Conservation (phyloP, 1,140 invertebrate species). For the Hycleus cichorii region DNA sequence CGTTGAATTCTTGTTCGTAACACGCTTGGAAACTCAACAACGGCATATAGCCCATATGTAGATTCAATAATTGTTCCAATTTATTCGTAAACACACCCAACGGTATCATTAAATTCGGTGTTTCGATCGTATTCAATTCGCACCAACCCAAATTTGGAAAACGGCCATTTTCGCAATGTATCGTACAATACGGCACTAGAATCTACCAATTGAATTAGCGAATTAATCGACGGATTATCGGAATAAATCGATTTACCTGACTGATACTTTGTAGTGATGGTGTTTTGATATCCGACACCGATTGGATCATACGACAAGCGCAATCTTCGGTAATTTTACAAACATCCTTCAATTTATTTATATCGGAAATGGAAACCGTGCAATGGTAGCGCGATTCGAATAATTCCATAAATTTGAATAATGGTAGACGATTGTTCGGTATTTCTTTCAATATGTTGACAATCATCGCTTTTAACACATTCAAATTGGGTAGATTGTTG, state of each 20-base stretch:
- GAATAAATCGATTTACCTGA: constrained; percentile 28
- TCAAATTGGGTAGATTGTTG: constrained; percentile 53
- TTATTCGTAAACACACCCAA: constrained; percentile 54
- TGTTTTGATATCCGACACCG: constrained; percentile 49
- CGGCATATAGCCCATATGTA: constrained; percentile 62
- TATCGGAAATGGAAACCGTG: constrained; percentile 69
- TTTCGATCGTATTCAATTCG: constrained; percentile 61
- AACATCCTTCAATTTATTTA: constrained; percentile 73
- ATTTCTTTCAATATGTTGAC: constrained; percentile 61
- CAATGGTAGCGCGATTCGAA: constrained; percentile 76
- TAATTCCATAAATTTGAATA: constrained; percentile 80
- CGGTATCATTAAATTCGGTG: constrained; percentile 65
- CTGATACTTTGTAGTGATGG: constrained; percentile 46
- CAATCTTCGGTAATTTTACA: constrained; percentile 63
- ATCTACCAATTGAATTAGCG: constrained; percentile 37
- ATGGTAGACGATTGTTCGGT: constrained; percentile 65
- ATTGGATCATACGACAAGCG: constrained; percentile 62
- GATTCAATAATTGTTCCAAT: constrained; percentile 53
- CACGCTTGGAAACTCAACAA: constrained; percentile 70
- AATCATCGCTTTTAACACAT: constrained; percentile 57
- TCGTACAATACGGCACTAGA: constrained; percentile 55
- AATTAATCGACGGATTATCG: not conserved
- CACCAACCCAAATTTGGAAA: constrained; percentile 47
- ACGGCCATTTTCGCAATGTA: constrained; percentile 49
- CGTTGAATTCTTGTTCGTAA: constrained; percentile 63